phyloP scores from a whole-genome alignment of 1,140 invertebrate genomes.

The Papilio polytes region DNA sequence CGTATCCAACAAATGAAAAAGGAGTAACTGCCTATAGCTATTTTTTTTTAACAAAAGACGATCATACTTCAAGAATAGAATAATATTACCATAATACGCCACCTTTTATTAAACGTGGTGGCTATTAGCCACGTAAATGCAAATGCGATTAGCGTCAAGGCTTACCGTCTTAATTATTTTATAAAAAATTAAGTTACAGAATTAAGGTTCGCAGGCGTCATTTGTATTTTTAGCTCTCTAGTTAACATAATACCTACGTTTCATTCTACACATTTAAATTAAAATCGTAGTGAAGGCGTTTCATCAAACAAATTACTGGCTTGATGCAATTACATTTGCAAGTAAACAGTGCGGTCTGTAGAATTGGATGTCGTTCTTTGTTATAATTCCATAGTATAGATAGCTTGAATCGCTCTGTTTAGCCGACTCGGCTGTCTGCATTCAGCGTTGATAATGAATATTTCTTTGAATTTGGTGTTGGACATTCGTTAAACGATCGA shows the following conservation, averaged over 20 bases:
- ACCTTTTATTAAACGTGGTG: too few relatives aligned
- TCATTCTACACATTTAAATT: constrained; percentile 9
- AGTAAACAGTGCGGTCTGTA: constrained; percentile 59
- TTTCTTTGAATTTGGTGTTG: constrained; percentile 40
- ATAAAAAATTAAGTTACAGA: background rate
- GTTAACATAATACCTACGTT: background rate
- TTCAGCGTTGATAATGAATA: constrained; percentile 43
- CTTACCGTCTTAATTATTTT: constrained; percentile 11
- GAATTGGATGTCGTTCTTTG: constrained; percentile 61
- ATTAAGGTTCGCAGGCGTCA: background rate
- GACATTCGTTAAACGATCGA: constrained; percentile 14
- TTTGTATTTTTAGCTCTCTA: background rate
- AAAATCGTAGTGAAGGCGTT: constrained; percentile 44
- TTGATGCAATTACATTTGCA: constrained; percentile 58
- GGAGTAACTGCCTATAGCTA: too few relatives aligned
- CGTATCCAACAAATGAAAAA: too few relatives aligned
- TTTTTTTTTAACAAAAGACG: too few relatives aligned
- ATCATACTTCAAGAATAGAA: too few relatives aligned
- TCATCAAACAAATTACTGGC: constrained; percentile 54
- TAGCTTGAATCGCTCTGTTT: constrained; percentile 60
- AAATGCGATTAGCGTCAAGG: too few relatives aligned
- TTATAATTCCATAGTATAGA: constrained; percentile 55
- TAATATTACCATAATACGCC: too few relatives aligned
- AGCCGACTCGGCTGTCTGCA: constrained; percentile 48
- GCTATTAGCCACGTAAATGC: too few relatives aligned